A percentile compares a stretch with the other conserved stretches of the same genome.
These are phyloP conservation scores for Helarctos malayanus DNA, from an alignment of 2,797 vertebrate genomes.

Conservation along the genomic window DNA sequence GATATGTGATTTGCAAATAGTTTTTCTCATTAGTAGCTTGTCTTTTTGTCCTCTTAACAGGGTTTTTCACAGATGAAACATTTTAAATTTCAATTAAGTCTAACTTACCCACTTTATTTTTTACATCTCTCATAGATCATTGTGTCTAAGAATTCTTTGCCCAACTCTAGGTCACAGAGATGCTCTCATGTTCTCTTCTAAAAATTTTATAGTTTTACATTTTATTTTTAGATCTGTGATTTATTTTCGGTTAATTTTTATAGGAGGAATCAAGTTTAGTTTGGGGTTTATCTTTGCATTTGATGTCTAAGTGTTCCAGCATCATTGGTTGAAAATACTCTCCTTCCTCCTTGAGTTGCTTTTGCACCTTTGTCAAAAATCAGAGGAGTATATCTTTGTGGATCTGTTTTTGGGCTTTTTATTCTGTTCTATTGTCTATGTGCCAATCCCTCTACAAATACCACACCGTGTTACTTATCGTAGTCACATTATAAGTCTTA, in stretches of 20 bases:
- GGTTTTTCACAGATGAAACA: not conserved
- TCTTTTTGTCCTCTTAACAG: not conserved
- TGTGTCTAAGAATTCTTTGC: not conserved
- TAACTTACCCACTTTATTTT: not conserved
- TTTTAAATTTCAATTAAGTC: not conserved
- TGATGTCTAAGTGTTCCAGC: not conserved
- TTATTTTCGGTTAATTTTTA: not conserved
- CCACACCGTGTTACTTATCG: not conserved
- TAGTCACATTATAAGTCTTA: not conserved
- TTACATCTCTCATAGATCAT: not conserved
- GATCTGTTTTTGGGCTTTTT: not conserved
- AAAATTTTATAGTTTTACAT: not conserved
- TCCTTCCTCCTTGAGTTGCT: not conserved
- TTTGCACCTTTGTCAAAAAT: conserved; percentile 16
- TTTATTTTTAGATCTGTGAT: not conserved
- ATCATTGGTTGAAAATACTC: not conserved
- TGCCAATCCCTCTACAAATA: not conserved
- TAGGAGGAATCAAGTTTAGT: not conserved
- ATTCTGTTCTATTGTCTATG: not conserved
- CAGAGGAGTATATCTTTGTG: not conserved
- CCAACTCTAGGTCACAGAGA: not conserved
- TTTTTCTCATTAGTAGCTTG: not conserved
- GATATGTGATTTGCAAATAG: not conserved
- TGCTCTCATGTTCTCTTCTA: not conserved
- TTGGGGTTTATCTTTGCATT: not conserved